Conservation (phyloP, 2,797 vertebrate species). For the Notamacropus eugenii region DNA sequence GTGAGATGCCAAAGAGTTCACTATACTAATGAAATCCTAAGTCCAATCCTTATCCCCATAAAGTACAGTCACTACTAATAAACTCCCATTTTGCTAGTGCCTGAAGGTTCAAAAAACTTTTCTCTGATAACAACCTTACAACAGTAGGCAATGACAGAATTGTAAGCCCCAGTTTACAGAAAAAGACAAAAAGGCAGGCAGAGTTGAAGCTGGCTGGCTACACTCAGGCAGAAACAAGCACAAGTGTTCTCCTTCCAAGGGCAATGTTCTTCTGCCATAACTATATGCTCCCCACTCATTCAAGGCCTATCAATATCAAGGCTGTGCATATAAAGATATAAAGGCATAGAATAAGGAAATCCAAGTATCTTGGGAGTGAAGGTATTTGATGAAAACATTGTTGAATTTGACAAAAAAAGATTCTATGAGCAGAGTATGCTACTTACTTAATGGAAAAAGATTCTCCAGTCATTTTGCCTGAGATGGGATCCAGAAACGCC, state of each 20-base stretch:
- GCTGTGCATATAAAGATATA: neutral
- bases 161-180: neutral
- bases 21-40: neutral
- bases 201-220: no score
- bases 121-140: neutral
- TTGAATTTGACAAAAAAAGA: neutral
- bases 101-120: neutral
- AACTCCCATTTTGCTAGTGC: neutral
- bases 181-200: neutral
- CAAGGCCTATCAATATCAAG: neutral
- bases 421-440: neutral
- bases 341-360: neutral
- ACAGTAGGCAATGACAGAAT: neutral
- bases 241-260: neutral
- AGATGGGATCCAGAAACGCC: slow-evolving; percentile 96
- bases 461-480: slow-evolving; percentile 98
- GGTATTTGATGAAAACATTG: neutral
- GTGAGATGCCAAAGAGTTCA: neutral
- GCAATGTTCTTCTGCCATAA: neutral
- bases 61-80: neutral
- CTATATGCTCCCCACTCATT: neutral
- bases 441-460: slow-evolving; percentile 98
- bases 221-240: neutral
- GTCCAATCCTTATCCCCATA: neutral
- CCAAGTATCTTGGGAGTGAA: neutral